Conservation (phyloP, 2,888 invertebrate species). For the Cheilosia variabilis region DNA sequence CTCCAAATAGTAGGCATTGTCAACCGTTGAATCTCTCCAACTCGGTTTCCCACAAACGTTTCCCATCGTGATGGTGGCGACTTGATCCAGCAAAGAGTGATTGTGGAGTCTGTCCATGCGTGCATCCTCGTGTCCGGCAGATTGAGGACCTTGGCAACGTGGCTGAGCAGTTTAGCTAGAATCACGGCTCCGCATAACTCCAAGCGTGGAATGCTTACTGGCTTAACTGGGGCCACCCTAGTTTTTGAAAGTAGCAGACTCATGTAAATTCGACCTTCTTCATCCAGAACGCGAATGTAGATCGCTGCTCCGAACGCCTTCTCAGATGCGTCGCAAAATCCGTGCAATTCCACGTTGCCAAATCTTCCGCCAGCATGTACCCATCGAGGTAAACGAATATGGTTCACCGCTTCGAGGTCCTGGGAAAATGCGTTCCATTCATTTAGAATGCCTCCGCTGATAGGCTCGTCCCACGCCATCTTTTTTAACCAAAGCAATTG, state of each 20-base stretch:
- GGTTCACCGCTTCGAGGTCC: background rate
- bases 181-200: background rate
- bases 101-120: background rate
- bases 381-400: background rate
- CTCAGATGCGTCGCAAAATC: background rate
- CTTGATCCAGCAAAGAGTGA: background rate
- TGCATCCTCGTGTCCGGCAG: background rate
- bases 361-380: background rate
- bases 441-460: background rate
- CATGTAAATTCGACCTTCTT: background rate
- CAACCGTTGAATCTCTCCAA: background rate
- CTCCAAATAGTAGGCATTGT: background rate
- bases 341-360: background rate
- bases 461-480: conserved; percentile 4
- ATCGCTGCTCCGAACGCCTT: background rate
- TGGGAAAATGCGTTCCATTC: background rate
- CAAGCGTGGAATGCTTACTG: background rate
- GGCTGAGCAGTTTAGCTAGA: background rate
- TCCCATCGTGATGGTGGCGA: conserved; percentile 2
- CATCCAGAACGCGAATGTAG: background rate
- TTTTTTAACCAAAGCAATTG: conserved; percentile 1
- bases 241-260: background rate
- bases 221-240: background rate
- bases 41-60: background rate
- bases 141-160: background rate